These are phyloP conservation scores for Dinomys branickii DNA, from an alignment of 2,113 vertebrate genomes.

Conservation along the genomic window DNA sequence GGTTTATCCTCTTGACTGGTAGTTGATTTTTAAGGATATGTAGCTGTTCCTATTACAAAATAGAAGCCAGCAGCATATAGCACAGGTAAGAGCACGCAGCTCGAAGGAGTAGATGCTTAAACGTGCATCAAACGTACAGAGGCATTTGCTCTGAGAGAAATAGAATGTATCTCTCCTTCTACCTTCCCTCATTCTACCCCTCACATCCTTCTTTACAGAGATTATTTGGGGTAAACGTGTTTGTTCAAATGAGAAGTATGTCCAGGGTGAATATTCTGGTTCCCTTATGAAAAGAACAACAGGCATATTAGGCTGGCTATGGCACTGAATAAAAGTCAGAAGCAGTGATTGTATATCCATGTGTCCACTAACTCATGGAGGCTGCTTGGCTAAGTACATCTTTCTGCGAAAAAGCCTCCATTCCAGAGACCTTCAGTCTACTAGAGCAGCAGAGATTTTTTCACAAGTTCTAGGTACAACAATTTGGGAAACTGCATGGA, in stretches of 20 bases:
- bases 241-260: background rate
- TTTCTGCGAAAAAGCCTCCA: background rate
- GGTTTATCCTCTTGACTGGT: background rate
- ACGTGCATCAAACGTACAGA: background rate
- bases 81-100: no score
- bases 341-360: background rate
- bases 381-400: background rate
- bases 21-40: background rate
- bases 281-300: background rate
- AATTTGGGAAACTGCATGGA: background rate
- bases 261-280: rapidly evolving
- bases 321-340: background rate
- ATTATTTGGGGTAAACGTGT: background rate
- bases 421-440: background rate
- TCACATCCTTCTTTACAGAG: background rate
- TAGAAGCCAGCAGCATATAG: rapidly evolving
- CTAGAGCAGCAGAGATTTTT: background rate
- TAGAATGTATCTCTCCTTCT: rapidly evolving
- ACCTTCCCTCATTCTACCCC: background rate
- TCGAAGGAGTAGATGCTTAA: background rate
- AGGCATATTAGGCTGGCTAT: no score
- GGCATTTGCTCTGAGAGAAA: background rate
- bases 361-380: background rate
- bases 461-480: background rate
- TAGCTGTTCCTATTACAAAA: background rate